A percentile compares a stretch with the other conserved stretches of the same genome.
Evolutionary conservation across 2,888 invertebrate species (phyloP).

Genomic region (Sphaeridia pumilis): DNA sequence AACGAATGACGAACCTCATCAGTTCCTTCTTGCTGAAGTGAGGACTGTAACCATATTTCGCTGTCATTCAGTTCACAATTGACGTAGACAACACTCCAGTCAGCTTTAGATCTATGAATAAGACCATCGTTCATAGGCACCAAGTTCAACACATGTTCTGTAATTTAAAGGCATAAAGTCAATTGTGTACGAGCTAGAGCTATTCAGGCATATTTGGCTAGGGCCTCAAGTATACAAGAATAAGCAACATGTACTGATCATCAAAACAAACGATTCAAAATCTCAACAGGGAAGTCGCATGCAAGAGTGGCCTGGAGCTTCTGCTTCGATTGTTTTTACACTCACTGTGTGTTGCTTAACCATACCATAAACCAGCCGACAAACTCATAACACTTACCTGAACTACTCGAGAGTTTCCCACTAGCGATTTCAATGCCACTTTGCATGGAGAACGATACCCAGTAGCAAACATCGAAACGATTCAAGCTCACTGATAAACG

Average conservation of each 20-base stretch:
- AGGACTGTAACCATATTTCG: constrained; percentile 81
- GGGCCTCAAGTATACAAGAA: no score
- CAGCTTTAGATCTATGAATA: constrained; percentile 69
- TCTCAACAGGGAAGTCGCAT: no score
- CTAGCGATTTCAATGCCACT: constrained; percentile 78
- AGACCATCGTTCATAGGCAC: constrained; percentile 67
- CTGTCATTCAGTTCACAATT: constrained; percentile 86
- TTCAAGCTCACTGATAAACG: constrained; percentile 77
- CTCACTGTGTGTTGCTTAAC: no score
- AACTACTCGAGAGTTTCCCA: constrained; percentile 66
- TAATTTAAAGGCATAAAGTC: neutral
- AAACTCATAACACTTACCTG: constrained; percentile 46
- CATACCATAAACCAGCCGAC: no score
- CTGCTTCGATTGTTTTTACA: no score
- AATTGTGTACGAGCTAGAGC: no score
- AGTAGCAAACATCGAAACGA: constrained; percentile 67
- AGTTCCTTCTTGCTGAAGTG: constrained; percentile 49
- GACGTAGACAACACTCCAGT: constrained; percentile 86
- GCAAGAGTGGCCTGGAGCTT: no score
- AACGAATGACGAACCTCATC: no score
- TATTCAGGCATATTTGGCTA: no score
- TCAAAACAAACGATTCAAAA: no score
- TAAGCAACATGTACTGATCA: no score
- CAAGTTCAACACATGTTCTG: constrained; percentile 49
- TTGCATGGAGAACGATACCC: constrained; percentile 95